Conservation (phyloP, 1,140 invertebrate genomes). For the Cydia splendana region DNA sequence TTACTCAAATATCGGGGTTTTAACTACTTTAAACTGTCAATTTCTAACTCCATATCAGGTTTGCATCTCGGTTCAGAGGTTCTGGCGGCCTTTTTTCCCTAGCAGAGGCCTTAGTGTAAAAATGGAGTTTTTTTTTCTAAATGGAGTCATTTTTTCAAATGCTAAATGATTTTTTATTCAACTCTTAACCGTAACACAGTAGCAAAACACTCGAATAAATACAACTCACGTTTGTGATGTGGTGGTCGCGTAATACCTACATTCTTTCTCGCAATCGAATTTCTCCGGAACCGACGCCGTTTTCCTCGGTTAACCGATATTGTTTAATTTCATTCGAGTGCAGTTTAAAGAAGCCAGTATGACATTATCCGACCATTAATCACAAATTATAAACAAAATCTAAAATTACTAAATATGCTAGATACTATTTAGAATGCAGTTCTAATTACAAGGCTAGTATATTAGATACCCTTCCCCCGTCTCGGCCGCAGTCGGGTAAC, state of each 20-base stretch:
- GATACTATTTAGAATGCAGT: conserved; percentile 55
- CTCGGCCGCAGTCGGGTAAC: conserved; percentile 6
- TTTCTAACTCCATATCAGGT: too few relatives aligned
- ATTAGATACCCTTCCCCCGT: conserved; percentile 32
- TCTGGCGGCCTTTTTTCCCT: too few relatives aligned
- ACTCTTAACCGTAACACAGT: too few relatives aligned
- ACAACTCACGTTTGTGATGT: background rate
- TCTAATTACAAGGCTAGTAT: conserved; percentile 52
- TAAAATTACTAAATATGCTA: conserved; percentile 52
- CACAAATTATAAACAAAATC: conserved; percentile 50
- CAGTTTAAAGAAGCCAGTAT: conserved; percentile 21
- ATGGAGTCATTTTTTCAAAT: too few relatives aligned
- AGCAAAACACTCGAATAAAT: background rate
- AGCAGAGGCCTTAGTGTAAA: too few relatives aligned
- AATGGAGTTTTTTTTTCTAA: too few relatives aligned
- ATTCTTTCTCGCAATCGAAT: conserved; percentile 5
- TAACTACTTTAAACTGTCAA: too few relatives aligned
- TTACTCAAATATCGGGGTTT: too few relatives aligned
- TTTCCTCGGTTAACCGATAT: conserved; percentile 9
- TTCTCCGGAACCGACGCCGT: conserved; percentile 4
- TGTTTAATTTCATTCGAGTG: conserved; percentile 17
- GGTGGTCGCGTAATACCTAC: conserved; percentile 23
- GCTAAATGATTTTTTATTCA: too few relatives aligned
- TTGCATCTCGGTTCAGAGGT: too few relatives aligned
- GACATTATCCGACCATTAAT: conserved; percentile 32